Base-by-base conservation (phyloP, 1,140 invertebrate species). In the Rhyacophila brunnea region DNA sequence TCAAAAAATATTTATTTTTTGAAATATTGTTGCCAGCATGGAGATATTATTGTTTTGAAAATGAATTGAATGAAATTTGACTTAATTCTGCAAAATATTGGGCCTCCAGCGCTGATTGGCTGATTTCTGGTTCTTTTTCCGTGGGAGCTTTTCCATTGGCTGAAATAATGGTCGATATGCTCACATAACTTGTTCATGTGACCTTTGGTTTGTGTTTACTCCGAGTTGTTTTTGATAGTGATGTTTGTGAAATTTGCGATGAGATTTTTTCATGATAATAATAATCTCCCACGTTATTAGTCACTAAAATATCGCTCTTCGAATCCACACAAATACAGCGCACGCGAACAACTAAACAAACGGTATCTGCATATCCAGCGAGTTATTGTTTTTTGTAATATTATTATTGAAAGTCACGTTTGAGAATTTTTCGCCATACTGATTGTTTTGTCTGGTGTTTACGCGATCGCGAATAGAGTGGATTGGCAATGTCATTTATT, bases 391-490 rank as follows among this genome's bases (percentile, higher is more conserved):
- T n/a, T 34, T 47, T 15, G 9, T 7, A 34, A 54, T n/a, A 38
- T 51, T 51, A 55, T 34, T 46, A 55, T 57, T 57, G 54, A 57
- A 57, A 57, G 54, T 57, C 54, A 57, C 36, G 54, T 47, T 57
- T 32, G 45, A 10, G 46, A 42, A 15, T 28, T 57, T 57, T 49
- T 57, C 45, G 54, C 45, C 54, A 57, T 57, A 57, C 54, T 57
- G 54, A 56, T 47, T 56, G 54, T 57, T 48, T 57, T 57, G 45
- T 57, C 45, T 57, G 14, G 46, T 49, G 45, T 48, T 57, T 57
- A 49, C 54, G 36, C 43, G 42, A 28, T 20, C 19, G 53, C 53
- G 40, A 54, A 54, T 54, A 56, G 19, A 13, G 43, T 14, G 32
- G 46, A 40, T 49, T 34, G 34, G 45, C 36, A 6, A 55, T 57